Evolutionary conservation across 2,888 invertebrate genomes (phyloP).

Genomic region (Cheilosia soror): DNA sequence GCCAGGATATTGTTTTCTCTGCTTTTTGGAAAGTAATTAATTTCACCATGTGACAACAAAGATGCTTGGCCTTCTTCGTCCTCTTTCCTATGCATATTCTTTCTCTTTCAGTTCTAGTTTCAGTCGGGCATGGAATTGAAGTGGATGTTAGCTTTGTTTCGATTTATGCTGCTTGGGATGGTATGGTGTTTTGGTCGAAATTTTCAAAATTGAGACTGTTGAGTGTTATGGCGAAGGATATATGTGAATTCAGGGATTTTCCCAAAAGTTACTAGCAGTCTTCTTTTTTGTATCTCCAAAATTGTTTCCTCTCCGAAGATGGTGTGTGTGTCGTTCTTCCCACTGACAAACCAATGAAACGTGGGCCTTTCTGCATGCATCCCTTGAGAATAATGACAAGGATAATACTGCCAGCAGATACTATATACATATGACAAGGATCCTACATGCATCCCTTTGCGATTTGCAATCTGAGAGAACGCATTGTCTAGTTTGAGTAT

Average conservation of each 20-base stretch:
- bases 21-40: constrained; percentile 78
- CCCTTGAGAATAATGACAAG: constrained; percentile 53
- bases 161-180: constrained; percentile 58
- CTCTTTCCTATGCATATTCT: constrained; percentile 16
- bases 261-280: constrained; percentile 12
- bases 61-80: constrained; percentile 71
- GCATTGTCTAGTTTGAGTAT: constrained; percentile 64
- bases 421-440: constrained; percentile 13
- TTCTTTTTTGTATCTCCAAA: constrained; percentile 22
- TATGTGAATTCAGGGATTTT: constrained; percentile 48
- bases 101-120: background rate
- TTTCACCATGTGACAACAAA: constrained; percentile 77
- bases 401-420: constrained; percentile 35
- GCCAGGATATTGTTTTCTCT: constrained; percentile 77
- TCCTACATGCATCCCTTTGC: constrained; percentile 42
- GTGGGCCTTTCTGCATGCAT: constrained; percentile 16
- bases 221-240: constrained; percentile 47
- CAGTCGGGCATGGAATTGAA: constrained; percentile 46
- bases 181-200: constrained; percentile 54
- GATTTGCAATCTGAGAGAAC: constrained; percentile 61
- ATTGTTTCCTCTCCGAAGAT: constrained; percentile 57
- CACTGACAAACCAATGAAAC: constrained; percentile 46
- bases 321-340: constrained; percentile 21
- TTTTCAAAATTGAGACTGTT: constrained; percentile 70
- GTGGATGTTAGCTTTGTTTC: constrained; percentile 70